Conservation (phyloP, 2,888 invertebrate genomes). For the Brenthis hecate region DNA sequence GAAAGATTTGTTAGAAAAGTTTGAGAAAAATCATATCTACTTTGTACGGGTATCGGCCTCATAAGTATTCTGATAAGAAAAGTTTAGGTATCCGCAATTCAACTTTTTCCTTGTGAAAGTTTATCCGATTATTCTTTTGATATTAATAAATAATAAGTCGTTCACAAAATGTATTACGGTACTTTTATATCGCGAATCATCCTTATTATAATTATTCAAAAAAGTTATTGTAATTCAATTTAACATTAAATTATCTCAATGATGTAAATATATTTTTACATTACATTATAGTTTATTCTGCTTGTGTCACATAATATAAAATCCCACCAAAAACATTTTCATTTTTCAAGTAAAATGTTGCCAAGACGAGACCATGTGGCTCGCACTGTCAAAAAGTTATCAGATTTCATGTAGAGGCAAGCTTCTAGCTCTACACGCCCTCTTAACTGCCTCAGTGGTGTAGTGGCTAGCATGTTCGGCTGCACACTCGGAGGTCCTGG, state of each 20-base stretch:
- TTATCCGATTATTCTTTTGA: slow-evolving; percentile 40
- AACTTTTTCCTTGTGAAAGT: slow-evolving; percentile 55
- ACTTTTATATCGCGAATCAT: slow-evolving; percentile 15
- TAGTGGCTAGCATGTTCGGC: too few relatives aligned
- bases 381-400: too few relatives aligned
- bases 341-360: too few relatives aligned
- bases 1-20: slow-evolving; percentile 17
- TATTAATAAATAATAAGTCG: slow-evolving; percentile 36
- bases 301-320: too few relatives aligned
- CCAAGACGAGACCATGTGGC: too few relatives aligned
- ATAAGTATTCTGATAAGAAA: slow-evolving; percentile 52
- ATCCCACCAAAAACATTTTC: too few relatives aligned
- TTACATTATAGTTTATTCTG: too few relatives aligned
- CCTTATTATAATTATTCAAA: slow-evolving; percentile 3
- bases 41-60: slow-evolving; percentile 28
- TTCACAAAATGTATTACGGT: slow-evolving; percentile 19
- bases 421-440: too few relatives aligned
- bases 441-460: too few relatives aligned
- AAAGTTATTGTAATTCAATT: slow-evolving; percentile 1
- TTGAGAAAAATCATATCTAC: slow-evolving; percentile 25
- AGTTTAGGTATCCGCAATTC: slow-evolving; percentile 55
- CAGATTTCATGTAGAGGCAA: too few relatives aligned
- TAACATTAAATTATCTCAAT: neutral
- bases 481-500: too few relatives aligned
- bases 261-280: too few relatives aligned